Conservation (phyloP, 1,140 invertebrate genomes). For the Cydia pomonella region DNA sequence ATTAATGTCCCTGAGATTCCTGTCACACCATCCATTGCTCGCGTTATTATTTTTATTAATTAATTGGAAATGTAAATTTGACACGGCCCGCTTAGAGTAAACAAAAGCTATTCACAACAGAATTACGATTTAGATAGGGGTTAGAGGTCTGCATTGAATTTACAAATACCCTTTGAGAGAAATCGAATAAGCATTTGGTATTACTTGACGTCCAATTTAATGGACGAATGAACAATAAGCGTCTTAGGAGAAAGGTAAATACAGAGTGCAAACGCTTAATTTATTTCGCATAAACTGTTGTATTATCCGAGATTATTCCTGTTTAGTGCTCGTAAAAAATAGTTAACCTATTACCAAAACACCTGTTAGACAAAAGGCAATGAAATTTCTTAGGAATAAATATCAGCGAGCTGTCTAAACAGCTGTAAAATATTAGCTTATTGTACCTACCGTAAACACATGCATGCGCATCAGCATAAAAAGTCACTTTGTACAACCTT, state of each 20-base stretch:
- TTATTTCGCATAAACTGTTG: background rate
- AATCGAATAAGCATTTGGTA: background rate
- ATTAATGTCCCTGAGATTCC: background rate
- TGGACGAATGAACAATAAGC: background rate
- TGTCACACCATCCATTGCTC: background rate
- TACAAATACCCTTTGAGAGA: constrained; percentile 18
- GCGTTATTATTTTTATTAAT: constrained; percentile 8
- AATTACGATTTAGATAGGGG: background rate
- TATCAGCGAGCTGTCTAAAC: constrained; percentile 31
- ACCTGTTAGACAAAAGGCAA: constrained; percentile 31
- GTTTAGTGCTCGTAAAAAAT: constrained; percentile 25
- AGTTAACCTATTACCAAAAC: constrained; percentile 20
- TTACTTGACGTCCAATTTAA: constrained; percentile 8
- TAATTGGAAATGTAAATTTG: constrained; percentile 28
- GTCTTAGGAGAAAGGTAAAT: background rate
- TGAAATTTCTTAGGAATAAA: constrained; percentile 16
- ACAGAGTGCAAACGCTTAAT: background rate
- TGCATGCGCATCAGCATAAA: background rate
- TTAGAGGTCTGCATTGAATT: constrained; percentile 21
- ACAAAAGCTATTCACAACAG: constrained; percentile 22
- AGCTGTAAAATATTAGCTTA: background rate
- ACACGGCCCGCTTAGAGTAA: background rate
- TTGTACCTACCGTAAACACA: background rate
- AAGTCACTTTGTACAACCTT: background rate
- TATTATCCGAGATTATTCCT: background rate